Evolutionary conservation across 1,140 invertebrate species (phyloP), one percentile per base, ranked within the genome.

Genomic region (Brachionus manjavacas): DNA sequence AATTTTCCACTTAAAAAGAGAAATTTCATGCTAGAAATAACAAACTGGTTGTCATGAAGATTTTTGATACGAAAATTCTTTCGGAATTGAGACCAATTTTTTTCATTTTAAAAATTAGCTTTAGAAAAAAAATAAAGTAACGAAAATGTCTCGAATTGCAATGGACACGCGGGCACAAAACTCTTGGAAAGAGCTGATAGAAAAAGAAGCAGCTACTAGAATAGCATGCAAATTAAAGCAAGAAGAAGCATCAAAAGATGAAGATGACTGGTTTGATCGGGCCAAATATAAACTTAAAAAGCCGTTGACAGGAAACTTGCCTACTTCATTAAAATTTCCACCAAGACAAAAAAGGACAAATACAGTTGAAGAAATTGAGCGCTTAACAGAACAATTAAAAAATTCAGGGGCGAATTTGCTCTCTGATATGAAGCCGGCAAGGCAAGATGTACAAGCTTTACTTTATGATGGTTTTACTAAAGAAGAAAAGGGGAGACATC

Each of bases 381-480:
- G 41, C 7, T n/a, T 76, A 55, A 25, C 68, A 0, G 31, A 84
- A 43, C 60, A 84, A 46, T 41, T 84, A 52, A 72, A 84, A 72
- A 46, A n/a, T 60, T 16, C 84, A 0, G 41, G 43, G 8, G 35
- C 9, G 2, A 85, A 83, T 74, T 12, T 60, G n/a, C 49, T 28
- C 6, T 25, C 16, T 1, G 83, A 84, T 46, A 85, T 85, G 85
- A 25, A 35, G 20, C 55, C 60, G 6, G 12, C 55, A 12, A 41
- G 81, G 0, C 4, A 25, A 55, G 28, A 85, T 7, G 4, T 39
- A 9, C 43, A 46, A 72, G n/a, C 52, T 12, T 52, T 60, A 25
- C 60, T 85, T 16, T 85, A 83, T 39, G 85, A 85, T 41, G 85
- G 85, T 1, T 84, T 85, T 41, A 84, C 74, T 4, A 84, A 78